Base-by-base conservation (phyloP, 2,797 vertebrate species). In the Sebastes trivittatus region DNA sequence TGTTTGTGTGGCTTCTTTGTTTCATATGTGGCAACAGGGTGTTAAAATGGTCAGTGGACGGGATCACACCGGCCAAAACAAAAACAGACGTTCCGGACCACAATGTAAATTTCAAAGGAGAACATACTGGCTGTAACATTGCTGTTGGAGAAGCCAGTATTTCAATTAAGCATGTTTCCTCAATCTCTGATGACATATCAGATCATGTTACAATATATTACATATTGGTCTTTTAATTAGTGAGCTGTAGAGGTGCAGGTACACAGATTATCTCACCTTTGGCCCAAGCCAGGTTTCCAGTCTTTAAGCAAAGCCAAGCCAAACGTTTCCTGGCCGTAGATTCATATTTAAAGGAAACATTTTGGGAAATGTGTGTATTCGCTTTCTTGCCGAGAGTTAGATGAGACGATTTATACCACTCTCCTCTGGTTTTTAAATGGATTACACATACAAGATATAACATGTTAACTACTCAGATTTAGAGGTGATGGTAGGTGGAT, bases 391-490 rank as follows among this genome's bases (percentile, higher is more conserved):
- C 7, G 20, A 52, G 49, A 55, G 52, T n/a, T 55, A 22, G 18
- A 52, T 52, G 20, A 52, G 49, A 52, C 20, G 10, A 23, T 55
- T 29, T 6, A 29, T 55, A 23, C 22, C 54, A 23, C 22, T 23
- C 54, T 55, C 22, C 52, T 5, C 56, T 23, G 10, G n/a, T 22
- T 55, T 55, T 55, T 55, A 55, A 23, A 55, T 8, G n/a, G 52
- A 55, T 55, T 55, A 22, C 0, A 55, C 0, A 27, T 0, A 7
- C 11, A 14, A 27, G 7, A 14, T 7, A 27, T 27, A 14, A 7
- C 13, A 58, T 56, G 2, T 38, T 38, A 5, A 38, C 36, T 38
- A 38, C 36, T 58, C 55, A 16, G 25, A 23, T 58, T 58, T 58
- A 58, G 23, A 58, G 23, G 55, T 27, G 23, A 13, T 58, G 23